Evolutionary conservation across 2,888 invertebrate species (phyloP), one percentile per base, ranked within the genome.

Genomic region (Leptinotarsa tumamoca): DNA sequence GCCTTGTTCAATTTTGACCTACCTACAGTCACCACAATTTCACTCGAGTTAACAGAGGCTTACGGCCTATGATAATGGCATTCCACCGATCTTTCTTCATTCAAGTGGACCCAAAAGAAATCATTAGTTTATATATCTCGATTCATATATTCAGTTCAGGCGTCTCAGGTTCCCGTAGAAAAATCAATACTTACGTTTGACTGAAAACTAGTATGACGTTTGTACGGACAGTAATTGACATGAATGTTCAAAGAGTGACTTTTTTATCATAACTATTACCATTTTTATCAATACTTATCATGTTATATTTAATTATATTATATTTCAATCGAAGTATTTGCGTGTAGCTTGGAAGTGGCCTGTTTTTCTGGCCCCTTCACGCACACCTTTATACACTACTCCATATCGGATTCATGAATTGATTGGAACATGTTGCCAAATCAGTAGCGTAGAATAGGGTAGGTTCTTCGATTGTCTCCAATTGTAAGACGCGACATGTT

Each of bases 341-440:
- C 74, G 67, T 76, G 76, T 72, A 67, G 69, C 75, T 76, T 75
- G 78, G 73, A 78, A 76, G 79, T 79, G 79, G 80, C 81, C 82
- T 81, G 79, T 80, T 78, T 80, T 79, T 80, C 82, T 83, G 84
- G 85, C 84, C 85, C 83, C 86, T 87, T 85, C 84, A 86, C 87
- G 87, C 88, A 88, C 87, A 88, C 87, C 87, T 86, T 87, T 85
- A 86, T 87, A 87, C 86, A 87, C 86, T 87, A 87, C 87, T 88
- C 88, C 88, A 87, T 88, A 89, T 88, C 88, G 88, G 88, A 88
- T 85, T 85, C 84, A 84, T 83, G 83, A 81, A 80, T 79, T 82
- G 77, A 70, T n/a, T 61, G 74, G 79, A 80, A 76, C 78, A 51
- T 74, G 58, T 68, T 73, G 76, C 78, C 77, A 77, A 75, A 73